phyloP scores from a whole-genome alignment of 2,797 vertebrate genomes.

The Halcyon badia region DNA sequence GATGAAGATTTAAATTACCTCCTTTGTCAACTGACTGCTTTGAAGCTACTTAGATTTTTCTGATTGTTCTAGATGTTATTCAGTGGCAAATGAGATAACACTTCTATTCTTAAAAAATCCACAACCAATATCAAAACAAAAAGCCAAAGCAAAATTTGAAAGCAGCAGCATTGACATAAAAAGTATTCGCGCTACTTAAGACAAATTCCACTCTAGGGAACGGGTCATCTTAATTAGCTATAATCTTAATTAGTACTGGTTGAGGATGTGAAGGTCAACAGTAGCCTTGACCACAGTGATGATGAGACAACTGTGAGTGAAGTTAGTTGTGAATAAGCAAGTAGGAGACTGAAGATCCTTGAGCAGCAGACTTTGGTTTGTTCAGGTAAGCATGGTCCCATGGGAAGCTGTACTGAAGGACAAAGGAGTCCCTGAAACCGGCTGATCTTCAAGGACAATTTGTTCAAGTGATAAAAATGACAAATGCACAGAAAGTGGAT shows the following conservation, averaged over 20 bases:
- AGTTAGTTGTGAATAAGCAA: neutral
- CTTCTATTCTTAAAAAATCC: neutral
- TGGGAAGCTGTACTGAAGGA: neutral
- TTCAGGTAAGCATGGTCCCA: neutral
- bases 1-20: neutral
- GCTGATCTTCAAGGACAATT: neutral
- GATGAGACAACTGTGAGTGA: neutral
- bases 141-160: neutral
- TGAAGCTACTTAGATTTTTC: neutral
- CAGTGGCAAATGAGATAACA: neutral
- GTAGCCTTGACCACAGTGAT: neutral
- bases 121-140: neutral
- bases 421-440: neutral
- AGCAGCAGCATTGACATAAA: neutral
- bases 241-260: neutral
- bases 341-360: neutral
- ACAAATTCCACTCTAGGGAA: neutral
- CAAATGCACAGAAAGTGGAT: neutral
- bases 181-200: neutral
- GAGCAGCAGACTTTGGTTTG: neutral
- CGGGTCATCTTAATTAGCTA: neutral
- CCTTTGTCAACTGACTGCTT: neutral
- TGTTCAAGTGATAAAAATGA: neutral
- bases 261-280: neutral
- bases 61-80: neutral